Conservation (phyloP, 2,113 vertebrate species). For the Ophthalmolycus amberensis region DNA sequence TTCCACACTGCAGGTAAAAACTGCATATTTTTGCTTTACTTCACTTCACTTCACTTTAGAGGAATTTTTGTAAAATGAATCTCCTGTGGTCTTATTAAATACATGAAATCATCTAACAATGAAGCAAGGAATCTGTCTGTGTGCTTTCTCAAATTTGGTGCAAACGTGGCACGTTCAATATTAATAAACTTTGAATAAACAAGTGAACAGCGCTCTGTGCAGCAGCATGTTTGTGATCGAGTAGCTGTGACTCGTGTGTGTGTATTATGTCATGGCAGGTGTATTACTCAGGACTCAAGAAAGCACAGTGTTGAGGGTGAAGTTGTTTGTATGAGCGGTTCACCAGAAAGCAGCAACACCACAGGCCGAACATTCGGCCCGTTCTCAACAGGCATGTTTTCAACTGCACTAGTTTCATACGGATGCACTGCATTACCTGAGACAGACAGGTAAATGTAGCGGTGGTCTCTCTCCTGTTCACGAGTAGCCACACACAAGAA, state of each 20-base stretch:
- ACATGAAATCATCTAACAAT: background rate
- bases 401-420: background rate
- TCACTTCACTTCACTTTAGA: background rate
- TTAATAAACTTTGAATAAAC: too few species aligned
- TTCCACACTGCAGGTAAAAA: background rate
- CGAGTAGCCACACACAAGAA: slow-evolving; percentile 86
- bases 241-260: background rate
- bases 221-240: background rate
- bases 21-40: background rate
- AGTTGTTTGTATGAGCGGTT: too few species aligned
- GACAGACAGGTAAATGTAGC: slow-evolving; percentile 87
- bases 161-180: too few species aligned
- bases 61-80: background rate
- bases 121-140: too few species aligned
- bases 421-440: slow-evolving; percentile 78
- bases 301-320: too few species aligned
- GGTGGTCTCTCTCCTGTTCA: slow-evolving; percentile 77
- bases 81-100: background rate
- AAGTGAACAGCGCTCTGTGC: too few species aligned
- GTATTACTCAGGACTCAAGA: too few species aligned
- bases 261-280: too few species aligned
- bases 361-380: too few species aligned
- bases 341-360: too few species aligned
- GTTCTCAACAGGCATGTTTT: background rate
- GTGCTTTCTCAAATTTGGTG: too few species aligned